Conservation (phyloP, 2,797 vertebrate species). For the Protosalanx chinensis region DNA sequence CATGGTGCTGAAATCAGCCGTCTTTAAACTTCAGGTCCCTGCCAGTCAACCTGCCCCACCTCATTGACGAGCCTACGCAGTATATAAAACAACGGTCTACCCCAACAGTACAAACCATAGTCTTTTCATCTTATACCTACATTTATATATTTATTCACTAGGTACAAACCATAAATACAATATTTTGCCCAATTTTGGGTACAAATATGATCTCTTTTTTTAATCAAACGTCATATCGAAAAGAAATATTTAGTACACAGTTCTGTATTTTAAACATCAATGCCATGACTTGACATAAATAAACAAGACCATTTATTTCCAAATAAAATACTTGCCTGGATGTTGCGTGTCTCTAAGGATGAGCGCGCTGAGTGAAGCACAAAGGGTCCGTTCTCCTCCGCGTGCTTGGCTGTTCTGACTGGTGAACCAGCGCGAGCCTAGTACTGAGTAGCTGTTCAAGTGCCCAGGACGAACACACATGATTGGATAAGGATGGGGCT, state of each 20-base stretch:
- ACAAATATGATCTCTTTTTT: neutral
- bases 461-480: neutral
- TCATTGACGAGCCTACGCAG: neutral
- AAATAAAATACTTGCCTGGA: slow-evolving; percentile 47
- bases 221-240: neutral
- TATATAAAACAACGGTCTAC: neutral
- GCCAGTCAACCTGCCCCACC: slow-evolving; percentile 4
- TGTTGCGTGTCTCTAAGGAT: slow-evolving; percentile 33
- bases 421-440: slow-evolving; percentile 2
- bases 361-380: slow-evolving; percentile 49
- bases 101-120: neutral
- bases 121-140: neutral
- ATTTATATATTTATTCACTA: neutral
- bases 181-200: too few relatives aligned
- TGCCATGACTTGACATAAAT: too few relatives aligned
- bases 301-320: neutral
- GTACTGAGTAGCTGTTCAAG: slow-evolving; percentile 3
- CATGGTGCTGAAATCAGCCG: slow-evolving; percentile 18
- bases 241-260: too few relatives aligned
- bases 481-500: neutral
- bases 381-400: slow-evolving; percentile 46
- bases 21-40: slow-evolving; percentile 2
- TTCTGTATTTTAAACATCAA: too few relatives aligned
- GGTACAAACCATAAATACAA: too few relatives aligned
- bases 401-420: slow-evolving; percentile 7